phyloP scores from a whole-genome alignment of 1,140 invertebrate genomes.

The Watersipora subatra region DNA sequence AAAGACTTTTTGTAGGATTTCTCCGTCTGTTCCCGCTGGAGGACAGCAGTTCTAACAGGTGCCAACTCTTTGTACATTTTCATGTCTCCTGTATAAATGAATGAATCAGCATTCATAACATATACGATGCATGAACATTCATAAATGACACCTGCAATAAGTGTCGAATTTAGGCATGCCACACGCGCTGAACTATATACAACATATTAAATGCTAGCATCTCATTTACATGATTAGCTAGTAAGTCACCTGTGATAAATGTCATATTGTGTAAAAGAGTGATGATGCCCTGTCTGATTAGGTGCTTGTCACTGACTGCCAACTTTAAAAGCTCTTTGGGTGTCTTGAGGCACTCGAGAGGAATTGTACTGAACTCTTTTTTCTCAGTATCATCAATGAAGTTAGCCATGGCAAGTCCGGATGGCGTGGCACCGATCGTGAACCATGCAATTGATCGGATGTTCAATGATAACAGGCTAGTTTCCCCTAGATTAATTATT shows the following conservation, averaged over 20 bases:
- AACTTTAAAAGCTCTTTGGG: background rate
- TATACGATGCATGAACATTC: background rate
- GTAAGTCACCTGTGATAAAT: background rate
- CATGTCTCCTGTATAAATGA: background rate
- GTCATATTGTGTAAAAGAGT: background rate
- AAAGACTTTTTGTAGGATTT: background rate
- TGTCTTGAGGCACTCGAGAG: background rate
- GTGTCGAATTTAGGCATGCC: too few species aligned
- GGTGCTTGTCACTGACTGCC: background rate
- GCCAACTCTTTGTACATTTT: background rate
- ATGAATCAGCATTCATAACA: background rate
- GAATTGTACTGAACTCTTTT: background rate
- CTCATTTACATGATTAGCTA: too few species aligned
- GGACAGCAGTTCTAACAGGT: background rate
- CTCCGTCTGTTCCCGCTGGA: background rate
- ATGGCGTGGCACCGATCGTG: background rate
- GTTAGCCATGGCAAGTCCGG: background rate
- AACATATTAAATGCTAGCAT: too few species aligned
- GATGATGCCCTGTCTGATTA: background rate
- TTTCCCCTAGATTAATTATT: background rate
- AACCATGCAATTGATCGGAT: background rate
- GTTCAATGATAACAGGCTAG: background rate
- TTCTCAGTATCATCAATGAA: background rate
- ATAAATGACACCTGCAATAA: too few species aligned
- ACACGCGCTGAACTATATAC: too few species aligned